Evolutionary conservation across 2,797 vertebrate genomes (phyloP).

Genomic region (Microcaecilia unicolor): DNA sequence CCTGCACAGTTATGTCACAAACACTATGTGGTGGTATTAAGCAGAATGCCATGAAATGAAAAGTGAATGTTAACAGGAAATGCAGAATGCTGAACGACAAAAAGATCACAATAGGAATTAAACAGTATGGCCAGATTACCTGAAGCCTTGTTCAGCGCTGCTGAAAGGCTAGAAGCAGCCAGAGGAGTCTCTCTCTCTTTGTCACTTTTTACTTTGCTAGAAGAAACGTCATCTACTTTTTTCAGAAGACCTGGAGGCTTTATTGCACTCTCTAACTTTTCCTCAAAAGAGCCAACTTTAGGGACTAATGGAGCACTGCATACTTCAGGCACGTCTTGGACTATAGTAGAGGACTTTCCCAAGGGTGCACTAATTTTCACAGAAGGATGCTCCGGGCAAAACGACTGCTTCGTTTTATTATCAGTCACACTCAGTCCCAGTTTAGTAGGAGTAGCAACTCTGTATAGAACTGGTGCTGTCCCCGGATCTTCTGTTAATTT

Average conservation of each 20-base stretch:
- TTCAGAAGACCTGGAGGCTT: constrained; percentile 41
- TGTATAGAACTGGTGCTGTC: constrained; percentile 34
- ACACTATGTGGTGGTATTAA: too few relatives aligned
- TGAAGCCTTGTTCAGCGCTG: constrained; percentile 61
- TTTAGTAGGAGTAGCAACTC: constrained; percentile 23
- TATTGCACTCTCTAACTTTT: constrained; percentile 39
- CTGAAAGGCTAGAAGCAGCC: constrained; percentile 46
- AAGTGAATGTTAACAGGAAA: too few relatives aligned
- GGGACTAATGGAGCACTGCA: constrained; percentile 17
- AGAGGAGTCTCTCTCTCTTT: too few relatives aligned
- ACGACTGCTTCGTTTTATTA: constrained; percentile 15
- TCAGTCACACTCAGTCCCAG: constrained; percentile 16
- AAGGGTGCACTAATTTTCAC: constrained; percentile 29
- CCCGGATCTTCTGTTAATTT: constrained; percentile 51
- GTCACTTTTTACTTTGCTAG: constrained; percentile 47
- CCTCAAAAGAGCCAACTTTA: constrained; percentile 30
- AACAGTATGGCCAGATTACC: constrained; percentile 51
- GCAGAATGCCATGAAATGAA: constrained; percentile 1
- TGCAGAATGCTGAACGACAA: constrained; percentile 19
- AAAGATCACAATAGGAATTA: constrained; percentile 26
- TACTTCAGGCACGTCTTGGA: constrained; percentile 39
- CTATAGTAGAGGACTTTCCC: constrained; percentile 33
- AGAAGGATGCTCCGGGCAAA: constrained; percentile 40
- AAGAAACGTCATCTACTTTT: constrained; percentile 41
- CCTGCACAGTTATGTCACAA: too few relatives aligned